Evolutionary conservation across 2,888 invertebrate genomes (phyloP), one percentile per base, ranked within the genome.

Genomic region (Salpingus planirostris): DNA sequence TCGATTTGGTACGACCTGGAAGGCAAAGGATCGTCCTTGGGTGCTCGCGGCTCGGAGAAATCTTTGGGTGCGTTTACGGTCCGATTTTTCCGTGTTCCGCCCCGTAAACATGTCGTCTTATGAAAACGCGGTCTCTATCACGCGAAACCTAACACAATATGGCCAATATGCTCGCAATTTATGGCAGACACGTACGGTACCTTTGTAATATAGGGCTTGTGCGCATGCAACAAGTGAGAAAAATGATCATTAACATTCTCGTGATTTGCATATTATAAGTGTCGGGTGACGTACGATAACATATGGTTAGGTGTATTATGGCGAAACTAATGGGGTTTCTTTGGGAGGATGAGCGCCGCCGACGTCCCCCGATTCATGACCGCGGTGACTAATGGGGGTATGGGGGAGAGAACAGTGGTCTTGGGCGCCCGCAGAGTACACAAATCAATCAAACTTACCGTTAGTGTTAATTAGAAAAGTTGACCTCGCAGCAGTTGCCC

Each of bases 381-480:
- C 29, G 29, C 23, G 29, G 29, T 34, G 22, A 28, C 29, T 29
- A 34, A 34, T 28, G 26, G 29, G 29, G 25, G 29, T 26, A 24
- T 24, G 15, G 18, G 18, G 18, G 18, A 5, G 8, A 5, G 5
- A 18, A 13, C 14, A 31, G 11, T 7, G 1, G 35, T 27, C 27
- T 31, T 38, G 38, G 40, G 40, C 38, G 38, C 38, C 50, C 44
- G 46, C 38, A 47, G 43, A 53, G 51, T 56, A 49, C 50, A 59
- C 57, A 53, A 59, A 60, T 60, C 59, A 60, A 60, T 60, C 60
- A 60, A 44, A 44, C 38, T 43, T 49, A 51, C 57, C 55, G 59
- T 61, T 59, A 59, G 57, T 57, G 59, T 59, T 60, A 59, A 61
- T 60, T 60, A 57, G 57, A 59, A 60, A 56, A 54, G 51, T 59